Evolutionary conservation across 1,140 invertebrate species (phyloP).

Genomic region (Bombus picipes): DNA sequence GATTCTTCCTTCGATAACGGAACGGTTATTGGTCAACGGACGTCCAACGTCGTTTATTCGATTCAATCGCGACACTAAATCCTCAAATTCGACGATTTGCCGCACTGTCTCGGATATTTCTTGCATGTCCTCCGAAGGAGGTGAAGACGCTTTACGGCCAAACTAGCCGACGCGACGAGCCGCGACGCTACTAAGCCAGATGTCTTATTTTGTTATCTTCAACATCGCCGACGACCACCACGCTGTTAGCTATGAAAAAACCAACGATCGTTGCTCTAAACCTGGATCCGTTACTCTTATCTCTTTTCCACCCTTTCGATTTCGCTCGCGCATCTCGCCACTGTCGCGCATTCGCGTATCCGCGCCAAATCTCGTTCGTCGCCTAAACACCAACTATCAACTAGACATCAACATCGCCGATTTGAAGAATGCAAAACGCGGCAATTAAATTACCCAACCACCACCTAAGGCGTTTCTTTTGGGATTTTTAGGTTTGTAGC

Average conservation of each 20-base stretch:
- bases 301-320: constrained; percentile 13
- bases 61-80: constrained; percentile 77
- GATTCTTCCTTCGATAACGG: neutral
- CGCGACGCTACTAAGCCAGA: constrained; percentile 77
- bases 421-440: neutral
- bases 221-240: neutral
- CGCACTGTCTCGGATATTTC: constrained; percentile 69
- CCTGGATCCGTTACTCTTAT: constrained; percentile 33
- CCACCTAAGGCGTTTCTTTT: neutral
- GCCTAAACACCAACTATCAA: neutral
- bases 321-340: neutral
- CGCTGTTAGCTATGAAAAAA: constrained; percentile 31
- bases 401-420: neutral
- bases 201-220: constrained; percentile 4
- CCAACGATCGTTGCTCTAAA: constrained; percentile 44
- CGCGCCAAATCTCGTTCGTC: constrained; percentile 17
- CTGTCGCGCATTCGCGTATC: constrained; percentile 26
- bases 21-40: neutral
- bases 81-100: constrained; percentile 80
- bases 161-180: constrained; percentile 68
- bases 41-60: constrained; percentile 75
- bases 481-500: neutral
- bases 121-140: constrained; percentile 69
- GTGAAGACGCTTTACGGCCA: constrained; percentile 40
- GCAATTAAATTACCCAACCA: neutral